Evolutionary conservation across 2,113 vertebrate species (phyloP), one percentile per base, ranked within the genome.

Genomic region (Dinomys branickii): DNA sequence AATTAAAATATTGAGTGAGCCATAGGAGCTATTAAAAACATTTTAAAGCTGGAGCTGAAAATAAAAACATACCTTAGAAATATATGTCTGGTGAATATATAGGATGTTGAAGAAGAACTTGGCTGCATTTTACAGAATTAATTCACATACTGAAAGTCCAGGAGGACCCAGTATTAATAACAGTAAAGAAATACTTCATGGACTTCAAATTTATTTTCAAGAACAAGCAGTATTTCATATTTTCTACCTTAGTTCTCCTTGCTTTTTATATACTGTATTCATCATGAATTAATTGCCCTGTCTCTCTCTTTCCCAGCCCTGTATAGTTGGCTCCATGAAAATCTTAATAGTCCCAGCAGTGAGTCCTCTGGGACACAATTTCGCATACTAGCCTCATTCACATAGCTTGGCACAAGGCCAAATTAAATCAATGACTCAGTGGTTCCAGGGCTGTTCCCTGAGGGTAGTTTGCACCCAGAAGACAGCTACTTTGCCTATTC

Each of bases 391-490:
- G 52, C 82, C 35, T 90, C 50, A 94, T 6, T 84, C 77, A 35
- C 7, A 78, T 14, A 65, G 9, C 13, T 96, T 88, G 82, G 52
- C 54, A 73, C 22, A 0, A 10, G 3, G 50, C 12, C 44, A 58
- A 78, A 73, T 73, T 67, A 61, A 84, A 94, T 86, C 50, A 95
- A 93, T 94, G 69, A 54, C 38, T 85, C 16, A 41, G 4, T 71
- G n/a, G 7, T 94, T 58, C 19, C 22, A 47, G 41, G 14, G 12
- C 5, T 75, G 78, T 30, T 85, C 30, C 47, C 26, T 11, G 33
- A 67, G 65, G 24, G 17, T 2, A 84, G 50, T 85, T 86, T 78
- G 65, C 38, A 59, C 44, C 17, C 24, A 85, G 5, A 92, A 88
- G 22, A 88, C 35, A 85, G 11, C 10, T 69, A 85, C 44, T 94